phyloP scores from a whole-genome alignment of 2,113 vertebrate species.

The Deroptyus accipitrinus region DNA sequence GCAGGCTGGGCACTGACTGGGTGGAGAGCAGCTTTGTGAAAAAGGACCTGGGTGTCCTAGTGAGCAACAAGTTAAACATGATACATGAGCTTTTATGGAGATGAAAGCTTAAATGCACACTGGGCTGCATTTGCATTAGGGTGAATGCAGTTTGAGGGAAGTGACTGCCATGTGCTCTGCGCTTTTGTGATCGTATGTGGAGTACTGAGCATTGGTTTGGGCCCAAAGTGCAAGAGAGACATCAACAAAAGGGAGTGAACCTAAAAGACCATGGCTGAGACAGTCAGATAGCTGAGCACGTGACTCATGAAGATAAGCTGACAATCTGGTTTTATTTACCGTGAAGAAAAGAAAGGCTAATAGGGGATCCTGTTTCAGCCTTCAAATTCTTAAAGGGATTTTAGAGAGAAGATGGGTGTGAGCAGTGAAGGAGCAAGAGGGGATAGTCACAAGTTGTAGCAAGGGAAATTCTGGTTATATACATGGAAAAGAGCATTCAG shows the following conservation, averaged over 20 bases:
- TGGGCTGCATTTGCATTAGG: not conserved
- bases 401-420: not conserved
- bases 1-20: not conserved
- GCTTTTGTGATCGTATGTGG: not conserved
- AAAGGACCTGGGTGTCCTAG: not conserved
- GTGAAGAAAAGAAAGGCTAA: not conserved
- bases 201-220: not conserved
- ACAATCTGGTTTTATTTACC: not conserved
- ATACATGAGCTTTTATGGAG: not conserved
- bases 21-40: not conserved
- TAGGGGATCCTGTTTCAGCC: not conserved
- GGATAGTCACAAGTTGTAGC: not conserved
- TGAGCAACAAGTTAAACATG: not conserved
- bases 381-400: not conserved
- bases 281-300: not conserved
- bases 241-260: not conserved
- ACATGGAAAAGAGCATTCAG: not conserved
- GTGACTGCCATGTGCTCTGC: not conserved
- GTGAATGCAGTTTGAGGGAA: not conserved
- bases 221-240: not conserved
- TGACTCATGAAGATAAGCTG: not conserved
- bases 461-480: not conserved
- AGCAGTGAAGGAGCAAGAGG: not conserved
- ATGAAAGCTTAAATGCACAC: not conserved
- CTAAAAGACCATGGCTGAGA: not conserved